Percentiles rank a stretch among this genome's conserved stretches.
Evolutionary conservation across 2,888 invertebrate species (phyloP).

Genomic region (Ormia ochracea): DNA sequence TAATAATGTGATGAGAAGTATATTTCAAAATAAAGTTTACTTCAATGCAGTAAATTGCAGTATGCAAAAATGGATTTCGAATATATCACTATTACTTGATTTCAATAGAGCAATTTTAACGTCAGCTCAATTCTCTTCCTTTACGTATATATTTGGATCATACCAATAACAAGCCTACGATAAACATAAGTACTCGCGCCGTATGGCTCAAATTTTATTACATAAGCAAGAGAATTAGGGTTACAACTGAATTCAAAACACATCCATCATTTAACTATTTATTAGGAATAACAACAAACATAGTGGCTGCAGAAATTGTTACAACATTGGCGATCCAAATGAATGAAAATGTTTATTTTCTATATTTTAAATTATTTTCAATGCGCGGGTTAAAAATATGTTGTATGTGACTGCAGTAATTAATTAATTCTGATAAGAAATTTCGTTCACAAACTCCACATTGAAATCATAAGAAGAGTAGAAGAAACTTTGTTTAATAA

Average conservation of each 20-base stretch:
- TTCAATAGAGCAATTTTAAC: too few species aligned
- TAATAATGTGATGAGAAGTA: too few species aligned
- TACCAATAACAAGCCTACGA: too few species aligned
- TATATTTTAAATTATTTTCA: slow-evolving; percentile 6
- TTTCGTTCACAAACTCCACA: slow-evolving; percentile 28
- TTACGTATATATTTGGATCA: too few species aligned
- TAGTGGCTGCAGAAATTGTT: neutral
- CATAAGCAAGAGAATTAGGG: slow-evolving; percentile 35
- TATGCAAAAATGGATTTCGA: too few species aligned
- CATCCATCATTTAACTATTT: slow-evolving; percentile 73
- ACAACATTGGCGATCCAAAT: slow-evolving; percentile 16
- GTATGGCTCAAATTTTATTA: slow-evolving; percentile 65
- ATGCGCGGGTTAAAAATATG: slow-evolving; percentile 54
- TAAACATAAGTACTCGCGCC: too few species aligned
- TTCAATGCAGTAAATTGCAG: too few species aligned
- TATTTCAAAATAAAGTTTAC: too few species aligned
- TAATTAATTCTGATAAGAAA: slow-evolving; percentile 58
- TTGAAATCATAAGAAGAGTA: slow-evolving; percentile 49
- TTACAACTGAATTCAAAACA: slow-evolving; percentile 72
- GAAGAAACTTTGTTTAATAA: slow-evolving; percentile 56
- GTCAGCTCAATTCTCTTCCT: too few species aligned
- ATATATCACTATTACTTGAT: too few species aligned
- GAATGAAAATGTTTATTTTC: neutral
- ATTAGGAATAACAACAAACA: slow-evolving; percentile 1
- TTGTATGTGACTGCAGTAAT: slow-evolving; percentile 68